Percentiles rank a stretch among this genome's conserved stretches.
phyloP scores from a whole-genome alignment of 2,113 vertebrate genomes.

The Equus przewalskii region DNA sequence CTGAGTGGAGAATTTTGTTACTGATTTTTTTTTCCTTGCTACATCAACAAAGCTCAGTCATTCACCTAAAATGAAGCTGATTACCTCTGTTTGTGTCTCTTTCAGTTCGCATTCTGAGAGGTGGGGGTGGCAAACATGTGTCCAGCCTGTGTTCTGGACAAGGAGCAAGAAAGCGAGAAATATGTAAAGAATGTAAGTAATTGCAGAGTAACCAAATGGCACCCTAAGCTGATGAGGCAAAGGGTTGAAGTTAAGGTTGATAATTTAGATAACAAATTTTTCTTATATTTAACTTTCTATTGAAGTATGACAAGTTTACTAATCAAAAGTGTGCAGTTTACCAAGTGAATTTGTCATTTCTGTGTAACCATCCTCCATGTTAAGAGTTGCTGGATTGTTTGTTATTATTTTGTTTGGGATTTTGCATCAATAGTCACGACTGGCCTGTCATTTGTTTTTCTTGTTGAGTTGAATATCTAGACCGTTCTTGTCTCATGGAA shows the following conservation, averaged over 20 bases:
- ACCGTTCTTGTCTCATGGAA: neutral
- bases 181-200: neutral
- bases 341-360: neutral
- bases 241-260: neutral
- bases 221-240: neutral
- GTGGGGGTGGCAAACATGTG: neutral
- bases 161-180: neutral
- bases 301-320: neutral
- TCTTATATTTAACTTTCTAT: neutral
- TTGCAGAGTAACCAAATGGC: neutral
- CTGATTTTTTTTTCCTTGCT: neutral
- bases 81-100: neutral
- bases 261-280: neutral
- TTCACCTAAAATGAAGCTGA: neutral
- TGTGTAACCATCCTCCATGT: neutral
- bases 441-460: neutral
- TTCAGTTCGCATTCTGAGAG: neutral
- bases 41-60: neutral
- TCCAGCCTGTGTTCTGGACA: neutral
- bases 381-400: neutral
- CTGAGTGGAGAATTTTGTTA: neutral
- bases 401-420: constrained; percentile 13
- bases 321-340: neutral
- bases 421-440: neutral
- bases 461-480: neutral